Conservation (phyloP, 2,888 invertebrate species). For the Oeneis ivallda region DNA sequence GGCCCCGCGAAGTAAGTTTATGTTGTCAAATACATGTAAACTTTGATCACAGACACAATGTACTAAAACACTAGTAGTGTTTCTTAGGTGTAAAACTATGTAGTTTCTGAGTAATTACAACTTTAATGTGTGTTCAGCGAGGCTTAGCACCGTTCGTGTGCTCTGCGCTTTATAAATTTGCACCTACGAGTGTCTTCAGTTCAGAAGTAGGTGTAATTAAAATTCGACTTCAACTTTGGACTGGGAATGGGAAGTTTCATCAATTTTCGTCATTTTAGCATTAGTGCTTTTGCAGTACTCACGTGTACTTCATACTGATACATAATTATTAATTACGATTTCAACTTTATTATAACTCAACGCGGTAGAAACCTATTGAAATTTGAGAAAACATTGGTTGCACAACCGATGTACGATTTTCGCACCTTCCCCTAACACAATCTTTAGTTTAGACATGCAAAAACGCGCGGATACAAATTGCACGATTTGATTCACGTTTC, state of each 20-base stretch:
- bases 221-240: conserved; percentile 5
- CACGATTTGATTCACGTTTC: no score
- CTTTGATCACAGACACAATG: no score
- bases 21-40: no score
- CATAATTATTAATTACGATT: background rate
- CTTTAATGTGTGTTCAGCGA: conserved; percentile 49
- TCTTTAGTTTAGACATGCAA: no score
- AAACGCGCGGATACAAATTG: no score
- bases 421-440: no score
- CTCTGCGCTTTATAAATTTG: conserved; percentile 9
- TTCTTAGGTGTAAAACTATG: conserved; percentile 17
- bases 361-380: no score
- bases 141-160: conserved; percentile 38
- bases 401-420: no score
- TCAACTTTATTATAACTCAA: background rate
- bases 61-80: no score
- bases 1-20: no score
- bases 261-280: conserved; percentile 14
- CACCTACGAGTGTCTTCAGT: conserved; percentile 12
- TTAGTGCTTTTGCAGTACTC: background rate
- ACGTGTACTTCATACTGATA: background rate
- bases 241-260: conserved; percentile 7
- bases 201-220: conserved; percentile 12
- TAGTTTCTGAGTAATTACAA: conserved; percentile 48
- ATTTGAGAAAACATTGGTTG: no score